A percentile compares a stretch with the other conserved stretches of the same genome.
These are phyloP conservation scores for Chloroclysta siterata DNA, from an alignment of 2,888 invertebrate species.

Conservation along the genomic window DNA sequence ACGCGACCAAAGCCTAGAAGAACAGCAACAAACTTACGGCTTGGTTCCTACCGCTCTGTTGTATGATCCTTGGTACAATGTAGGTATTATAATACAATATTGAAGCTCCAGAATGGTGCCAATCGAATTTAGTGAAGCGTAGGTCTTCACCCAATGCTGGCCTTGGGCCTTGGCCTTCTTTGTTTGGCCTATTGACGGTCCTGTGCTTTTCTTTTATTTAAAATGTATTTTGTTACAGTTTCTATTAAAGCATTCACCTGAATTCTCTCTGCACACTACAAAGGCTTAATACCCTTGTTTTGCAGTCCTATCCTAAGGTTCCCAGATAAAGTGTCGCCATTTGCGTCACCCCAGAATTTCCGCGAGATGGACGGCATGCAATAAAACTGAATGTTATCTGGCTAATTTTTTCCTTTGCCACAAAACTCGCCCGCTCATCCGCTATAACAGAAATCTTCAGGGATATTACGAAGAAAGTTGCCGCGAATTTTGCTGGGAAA, in stretches of 20 bases:
- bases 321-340: constrained; percentile 60
- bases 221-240: too few relatives aligned
- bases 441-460: constrained; percentile 51
- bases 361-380: constrained; percentile 62
- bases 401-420: constrained; percentile 67
- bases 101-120: too few relatives aligned
- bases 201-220: too few relatives aligned
- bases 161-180: too few relatives aligned
- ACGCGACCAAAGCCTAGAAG: too few relatives aligned
- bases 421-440: constrained; percentile 49
- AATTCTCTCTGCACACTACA: constrained; percentile 9
- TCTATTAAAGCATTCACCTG: background rate
- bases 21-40: too few relatives aligned
- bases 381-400: constrained; percentile 75
- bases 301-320: constrained; percentile 44
- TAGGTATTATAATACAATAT: too few relatives aligned
- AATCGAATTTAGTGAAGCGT: too few relatives aligned
- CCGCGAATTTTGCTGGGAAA: constrained; percentile 47
- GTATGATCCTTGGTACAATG: too few relatives aligned
- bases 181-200: too few relatives aligned
- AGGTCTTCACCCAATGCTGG: too few relatives aligned
- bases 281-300: constrained; percentile 27
- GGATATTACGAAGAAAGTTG: constrained; percentile 55
- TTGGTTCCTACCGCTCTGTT: too few relatives aligned
- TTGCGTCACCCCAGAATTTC: constrained; percentile 66